Conservation (phyloP, 1,140 invertebrate genomes). For the Scaptomyza hsui region DNA sequence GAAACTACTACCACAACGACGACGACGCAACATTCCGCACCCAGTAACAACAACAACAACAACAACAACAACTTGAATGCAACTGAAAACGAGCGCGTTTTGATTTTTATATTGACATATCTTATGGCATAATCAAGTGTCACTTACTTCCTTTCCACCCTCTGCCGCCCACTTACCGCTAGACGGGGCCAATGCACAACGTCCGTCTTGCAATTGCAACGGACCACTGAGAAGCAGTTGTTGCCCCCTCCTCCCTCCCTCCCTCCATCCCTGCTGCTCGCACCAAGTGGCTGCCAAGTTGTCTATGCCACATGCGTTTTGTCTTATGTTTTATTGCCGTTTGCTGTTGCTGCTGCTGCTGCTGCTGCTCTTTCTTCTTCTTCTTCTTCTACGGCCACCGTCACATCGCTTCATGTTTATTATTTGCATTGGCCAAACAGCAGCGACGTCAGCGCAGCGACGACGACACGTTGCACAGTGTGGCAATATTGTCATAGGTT, state of each 20-base stretch:
- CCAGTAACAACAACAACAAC: constrained; percentile 35
- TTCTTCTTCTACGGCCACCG: constrained; percentile 14
- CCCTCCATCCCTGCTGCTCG: background rate
- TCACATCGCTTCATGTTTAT: constrained; percentile 43
- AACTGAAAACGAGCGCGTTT: constrained; percentile 57
- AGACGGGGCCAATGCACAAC: constrained; percentile 35
- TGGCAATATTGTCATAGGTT: constrained; percentile 24
- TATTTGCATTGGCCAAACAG: constrained; percentile 72
- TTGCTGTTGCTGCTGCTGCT: constrained; percentile 13
- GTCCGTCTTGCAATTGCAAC: constrained; percentile 60
- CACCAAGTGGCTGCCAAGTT: constrained; percentile 57
- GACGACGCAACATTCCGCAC: constrained; percentile 61
- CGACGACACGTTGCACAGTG: constrained; percentile 21
- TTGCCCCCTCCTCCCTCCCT: background rate
- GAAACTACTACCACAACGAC: constrained; percentile 28
- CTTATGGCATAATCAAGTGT: constrained; percentile 74
- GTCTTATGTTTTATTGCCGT: constrained; percentile 48
- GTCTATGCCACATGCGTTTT: constrained; percentile 69
- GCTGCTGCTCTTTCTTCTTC: background rate
- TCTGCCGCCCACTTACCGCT: background rate
- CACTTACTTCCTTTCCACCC: constrained; percentile 25
- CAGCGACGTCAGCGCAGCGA: constrained; percentile 26
- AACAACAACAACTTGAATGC: constrained; percentile 25
- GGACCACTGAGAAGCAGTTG: constrained; percentile 30
- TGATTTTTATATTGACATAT: constrained; percentile 54